A percentile compares a stretch with the other conserved stretches of the same genome.
Conservation (phyloP, 2,888 invertebrate genomes). For the Petrolisthes manimaculis region DNA sequence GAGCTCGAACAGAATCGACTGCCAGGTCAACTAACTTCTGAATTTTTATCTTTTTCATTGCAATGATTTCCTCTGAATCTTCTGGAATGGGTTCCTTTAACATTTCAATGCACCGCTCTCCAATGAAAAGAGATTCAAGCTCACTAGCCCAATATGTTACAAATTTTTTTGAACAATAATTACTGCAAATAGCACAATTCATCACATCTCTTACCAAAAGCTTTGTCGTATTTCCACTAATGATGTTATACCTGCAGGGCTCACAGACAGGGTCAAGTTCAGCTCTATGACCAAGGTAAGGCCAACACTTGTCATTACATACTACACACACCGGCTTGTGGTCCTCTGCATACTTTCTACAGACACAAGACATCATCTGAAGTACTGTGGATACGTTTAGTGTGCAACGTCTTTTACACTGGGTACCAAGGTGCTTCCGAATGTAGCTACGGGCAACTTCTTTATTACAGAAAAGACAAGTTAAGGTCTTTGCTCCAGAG, state of each 20-base stretch:
- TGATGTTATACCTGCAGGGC: conserved; percentile 4
- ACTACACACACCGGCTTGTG: conserved; percentile 19
- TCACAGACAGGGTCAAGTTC: conserved; percentile 28
- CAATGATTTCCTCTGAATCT: not conserved
- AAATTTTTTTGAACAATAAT: conserved; percentile 13
- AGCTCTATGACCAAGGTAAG: conserved; percentile 4
- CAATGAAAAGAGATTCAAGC: conserved; percentile 22
- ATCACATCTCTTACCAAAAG: conserved; percentile 1
- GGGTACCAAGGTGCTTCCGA: not conserved
- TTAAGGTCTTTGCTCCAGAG: not conserved
- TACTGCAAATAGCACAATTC: conserved; percentile 15
- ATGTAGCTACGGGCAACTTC: not conserved
- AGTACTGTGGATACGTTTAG: not conserved
- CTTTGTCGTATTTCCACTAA: conserved; percentile 23
- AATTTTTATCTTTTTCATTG: not conserved
- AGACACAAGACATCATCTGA: conserved; percentile 24
- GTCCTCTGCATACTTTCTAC: conserved; percentile 8
- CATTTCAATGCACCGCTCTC: conserved; percentile 7
- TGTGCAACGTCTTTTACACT: not conserved
- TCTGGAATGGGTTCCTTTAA: not conserved
- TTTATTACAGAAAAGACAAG: conserved; percentile 8
- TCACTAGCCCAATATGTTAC: conserved; percentile 37
- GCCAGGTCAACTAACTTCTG: conserved; percentile 10
- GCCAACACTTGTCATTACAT: conserved; percentile 24
- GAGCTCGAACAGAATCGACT: not conserved